Evolutionary conservation across 2,888 invertebrate genomes (phyloP), one percentile per base, ranked within the genome.

Genomic region (Brachypterus glaber): DNA sequence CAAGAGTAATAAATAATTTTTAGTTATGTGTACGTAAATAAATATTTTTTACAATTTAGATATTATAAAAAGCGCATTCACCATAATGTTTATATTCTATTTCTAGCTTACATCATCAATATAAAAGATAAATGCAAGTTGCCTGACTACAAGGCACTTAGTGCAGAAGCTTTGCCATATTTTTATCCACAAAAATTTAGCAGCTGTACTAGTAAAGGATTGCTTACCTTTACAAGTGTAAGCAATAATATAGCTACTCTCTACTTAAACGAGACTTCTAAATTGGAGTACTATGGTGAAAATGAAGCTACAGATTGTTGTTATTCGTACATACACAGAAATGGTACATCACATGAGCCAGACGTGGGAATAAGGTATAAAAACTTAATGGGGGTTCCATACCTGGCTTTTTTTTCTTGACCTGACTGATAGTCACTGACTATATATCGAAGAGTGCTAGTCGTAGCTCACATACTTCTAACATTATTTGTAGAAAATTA

Each of bases 121-220:
- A 53, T 49, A 18, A 38, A n/a, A n/a, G n/a, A 30, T 11, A 46
- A 51, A 42, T 57, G 57, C 33, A 52, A 45, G 44, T 48, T 57
- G 37, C 53, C 54, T 9, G 39, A 49, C 31, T 44, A 53, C 30
- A 41, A 51, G 7, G 44, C 51, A 2, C 50, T 47, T 21, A 48
- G 45, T 33, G 33, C 43, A 13, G 53, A 52, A 14, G 40, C 45
- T 3, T 33, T 43, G 5, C 30, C 34, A 2, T 40, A 41, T 27
- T 51, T 43, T 32, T 13, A 15, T 5, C 37, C 42, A 8, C 34
- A 47, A 31, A 41, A 39, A n/a, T 48, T 51, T 26, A 39, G 49
- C n/a, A 15, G 41, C n/a, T 56, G 56, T 18, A 39, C 45, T 7
- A 34, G 41, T 15, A 45, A 45, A 26, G 42, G 49, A 31, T 39